phyloP scores from a whole-genome alignment of 2,888 invertebrate genomes.

The Aspidiotus rigidus region DNA sequence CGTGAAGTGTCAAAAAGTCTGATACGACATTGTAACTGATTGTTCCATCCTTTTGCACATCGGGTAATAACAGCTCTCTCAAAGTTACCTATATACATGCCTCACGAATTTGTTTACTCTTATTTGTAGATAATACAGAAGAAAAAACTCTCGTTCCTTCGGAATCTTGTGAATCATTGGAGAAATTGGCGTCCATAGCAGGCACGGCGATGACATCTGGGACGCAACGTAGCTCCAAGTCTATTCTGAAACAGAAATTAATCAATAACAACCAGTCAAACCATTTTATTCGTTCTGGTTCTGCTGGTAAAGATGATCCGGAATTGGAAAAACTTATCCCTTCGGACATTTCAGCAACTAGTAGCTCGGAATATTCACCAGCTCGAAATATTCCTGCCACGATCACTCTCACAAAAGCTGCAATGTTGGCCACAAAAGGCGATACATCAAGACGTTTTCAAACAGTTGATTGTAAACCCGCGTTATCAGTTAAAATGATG shows the following conservation, averaged over 20 bases:
- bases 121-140: constrained; percentile 15
- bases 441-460: background rate
- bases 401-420: background rate
- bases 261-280: constrained; percentile 41
- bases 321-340: constrained; percentile 66
- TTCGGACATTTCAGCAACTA: constrained; percentile 53
- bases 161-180: constrained; percentile 49
- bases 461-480: constrained; percentile 30
- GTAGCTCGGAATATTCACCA: constrained; percentile 45
- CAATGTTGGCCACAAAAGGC: background rate
- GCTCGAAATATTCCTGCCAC: constrained; percentile 40
- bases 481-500: constrained; percentile 39
- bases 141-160: constrained; percentile 43
- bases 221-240: constrained; percentile 61
- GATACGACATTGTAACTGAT: too few relatives aligned
- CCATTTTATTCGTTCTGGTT: constrained; percentile 42
- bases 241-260: constrained; percentile 60
- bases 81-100: background rate
- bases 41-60: too few relatives aligned
- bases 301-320: constrained; percentile 50
- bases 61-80: too few relatives aligned
- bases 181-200: constrained; percentile 62
- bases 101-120: background rate
- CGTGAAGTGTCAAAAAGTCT: too few relatives aligned
- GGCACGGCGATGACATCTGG: constrained; percentile 54